A percentile compares a stretch with the other conserved stretches of the same genome.
Conservation (phyloP, 2,113 vertebrate genomes). For the Cnemophilus loriae region DNA sequence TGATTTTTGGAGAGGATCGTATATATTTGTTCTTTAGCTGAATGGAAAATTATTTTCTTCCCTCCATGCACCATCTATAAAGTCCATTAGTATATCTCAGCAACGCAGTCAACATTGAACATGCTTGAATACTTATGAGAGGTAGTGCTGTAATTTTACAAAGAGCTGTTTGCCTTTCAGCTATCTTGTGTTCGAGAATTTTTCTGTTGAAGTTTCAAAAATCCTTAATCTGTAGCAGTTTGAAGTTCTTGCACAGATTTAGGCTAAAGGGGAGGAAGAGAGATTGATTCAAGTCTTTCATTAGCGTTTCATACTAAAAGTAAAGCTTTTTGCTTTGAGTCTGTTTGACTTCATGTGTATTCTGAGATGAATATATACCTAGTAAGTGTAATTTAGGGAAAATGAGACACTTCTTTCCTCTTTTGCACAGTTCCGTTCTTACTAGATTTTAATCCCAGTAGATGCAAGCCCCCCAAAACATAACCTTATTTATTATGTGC, state of each 20-base stretch:
- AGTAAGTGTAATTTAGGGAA: background rate
- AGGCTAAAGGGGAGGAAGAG: background rate
- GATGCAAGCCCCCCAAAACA: fast-evolving
- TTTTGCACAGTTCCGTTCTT: background rate
- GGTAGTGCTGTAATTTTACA: background rate
- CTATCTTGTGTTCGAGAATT: background rate
- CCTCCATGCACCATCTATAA: background rate
- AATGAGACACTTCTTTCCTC: background rate
- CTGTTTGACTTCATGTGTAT: background rate
- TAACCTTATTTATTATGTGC: background rate
- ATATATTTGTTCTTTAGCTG: background rate
- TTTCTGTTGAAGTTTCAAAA: background rate
- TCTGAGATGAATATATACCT: background rate
- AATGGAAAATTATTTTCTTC: background rate
- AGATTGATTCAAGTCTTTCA: background rate
- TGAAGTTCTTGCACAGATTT: background rate
- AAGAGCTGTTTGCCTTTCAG: background rate
- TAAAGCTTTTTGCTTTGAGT: background rate
- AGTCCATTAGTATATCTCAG: background rate
- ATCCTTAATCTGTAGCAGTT: background rate
- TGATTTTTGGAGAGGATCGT: background rate
- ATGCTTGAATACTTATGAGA: background rate
- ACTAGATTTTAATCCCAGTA: background rate
- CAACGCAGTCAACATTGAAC: background rate
- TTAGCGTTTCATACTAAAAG: background rate